Evolutionary conservation across 2,888 invertebrate species (phyloP).

Genomic region (Aspidapion aeneum): DNA sequence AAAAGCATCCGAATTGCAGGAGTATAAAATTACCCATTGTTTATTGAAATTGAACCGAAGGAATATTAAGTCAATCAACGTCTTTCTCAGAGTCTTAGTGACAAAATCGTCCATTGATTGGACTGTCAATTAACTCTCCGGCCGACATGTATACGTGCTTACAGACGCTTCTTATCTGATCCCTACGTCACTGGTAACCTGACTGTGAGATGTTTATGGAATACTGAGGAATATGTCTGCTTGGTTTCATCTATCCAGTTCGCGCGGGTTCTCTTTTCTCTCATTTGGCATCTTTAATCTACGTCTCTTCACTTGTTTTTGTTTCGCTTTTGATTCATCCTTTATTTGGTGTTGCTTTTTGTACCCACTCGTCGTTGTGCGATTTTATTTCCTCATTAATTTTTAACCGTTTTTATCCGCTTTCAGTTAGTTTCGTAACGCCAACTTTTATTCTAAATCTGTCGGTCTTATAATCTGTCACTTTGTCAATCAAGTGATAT

Average conservation of each 20-base stretch:
- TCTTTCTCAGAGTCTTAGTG: conserved; percentile 44
- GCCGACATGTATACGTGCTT: conserved; percentile 50
- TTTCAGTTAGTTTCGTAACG: too few relatives aligned
- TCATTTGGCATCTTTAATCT: conserved; percentile 33
- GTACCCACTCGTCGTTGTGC: not conserved
- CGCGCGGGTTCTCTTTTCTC: conserved; percentile 36
- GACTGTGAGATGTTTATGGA: conserved; percentile 48
- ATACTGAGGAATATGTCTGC: conserved; percentile 45
- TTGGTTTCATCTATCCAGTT: conserved; percentile 44
- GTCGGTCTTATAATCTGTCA: too few relatives aligned
- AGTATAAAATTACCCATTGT: conserved; percentile 45
- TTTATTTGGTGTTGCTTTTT: not conserved
- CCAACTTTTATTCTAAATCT: too few relatives aligned
- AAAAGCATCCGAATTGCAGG: not conserved
- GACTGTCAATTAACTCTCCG: conserved; percentile 49
- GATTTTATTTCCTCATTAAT: not conserved
- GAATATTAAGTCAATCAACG: conserved; percentile 50
- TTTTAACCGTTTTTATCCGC: not conserved
- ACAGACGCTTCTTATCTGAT: conserved; percentile 50
- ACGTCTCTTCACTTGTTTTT: not conserved
- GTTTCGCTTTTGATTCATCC: not conserved
- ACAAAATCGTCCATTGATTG: conserved; percentile 50
- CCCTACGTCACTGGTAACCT: conserved; percentile 43
- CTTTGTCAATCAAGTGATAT: too few relatives aligned
- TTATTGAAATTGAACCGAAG: conserved; percentile 46